Base-by-base conservation (phyloP, 2,797 vertebrate genomes). In the Parauchenoglanis ngamensis region DNA sequence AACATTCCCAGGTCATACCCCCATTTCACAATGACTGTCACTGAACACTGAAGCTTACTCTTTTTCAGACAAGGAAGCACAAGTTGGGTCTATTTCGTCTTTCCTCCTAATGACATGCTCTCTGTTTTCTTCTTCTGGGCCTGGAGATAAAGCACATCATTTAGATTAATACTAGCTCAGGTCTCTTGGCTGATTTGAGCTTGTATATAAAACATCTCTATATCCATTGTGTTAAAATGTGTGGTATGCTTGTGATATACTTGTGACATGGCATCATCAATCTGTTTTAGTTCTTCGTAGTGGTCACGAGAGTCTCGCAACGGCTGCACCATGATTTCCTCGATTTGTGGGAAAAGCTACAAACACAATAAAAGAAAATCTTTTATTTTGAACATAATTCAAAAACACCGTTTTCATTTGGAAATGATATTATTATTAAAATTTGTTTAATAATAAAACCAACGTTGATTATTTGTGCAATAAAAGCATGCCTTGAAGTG, bases 301-400 rank as follows among this genome's bases (percentile, higher is more conserved):
- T 94, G 98, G 84, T 98, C 98, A 10, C 97, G 95, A 83, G 98
- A 99, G 90, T 98, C 97, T 94, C 97, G 96, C 81, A 99, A 93
- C 0, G 98, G 98, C 88, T 97, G 97, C 87, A 99, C 97, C 98
- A 99, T 98, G 89, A 97, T 94, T 85, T 98, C 98, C 89, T 98
- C 97, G 35, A 98, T 96, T 91, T 96, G 95, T 86, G 98, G 98
- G 90, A 99, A 99, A 17, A 99, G 96, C 98, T 99, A 88, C 8
- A 25, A 87, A 87, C 56, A 90, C 17, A 81, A 10, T 21, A 54
- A 54, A 2, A 61, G 28, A 54, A 10, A 82, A 0, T 63, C 11
- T 3, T 17, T 56, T 56, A 11, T 3, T 17, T 54, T 67, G 59
- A 63, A 76, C 7, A 63, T 65, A 40, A 52, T 85, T 70, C 28